These are phyloP conservation scores for Microchrysa polita DNA, from an alignment of 2,888 invertebrate species.

Conservation along the genomic window DNA sequence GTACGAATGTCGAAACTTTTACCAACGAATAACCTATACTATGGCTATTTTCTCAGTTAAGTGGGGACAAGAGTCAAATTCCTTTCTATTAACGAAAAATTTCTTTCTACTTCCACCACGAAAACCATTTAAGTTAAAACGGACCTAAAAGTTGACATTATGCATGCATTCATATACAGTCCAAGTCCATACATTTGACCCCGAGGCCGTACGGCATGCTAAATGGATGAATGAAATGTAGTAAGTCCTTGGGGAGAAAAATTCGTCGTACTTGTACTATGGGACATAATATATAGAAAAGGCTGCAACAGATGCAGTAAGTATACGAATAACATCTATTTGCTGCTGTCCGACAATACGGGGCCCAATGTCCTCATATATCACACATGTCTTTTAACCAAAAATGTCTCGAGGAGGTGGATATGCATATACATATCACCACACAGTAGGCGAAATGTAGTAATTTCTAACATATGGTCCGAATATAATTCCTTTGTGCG, in stretches of 20 bases:
- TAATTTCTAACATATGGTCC: conserved; percentile 50
- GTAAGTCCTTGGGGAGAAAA: conserved; percentile 36
- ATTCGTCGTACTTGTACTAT: conserved; percentile 32
- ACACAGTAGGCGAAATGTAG: conserved; percentile 44
- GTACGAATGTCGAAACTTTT: not conserved
- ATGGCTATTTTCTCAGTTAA: conserved; percentile 5
- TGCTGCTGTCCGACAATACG: not conserved
- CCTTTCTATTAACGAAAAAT: not conserved
- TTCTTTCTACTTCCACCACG: not conserved
- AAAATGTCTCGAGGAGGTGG: conserved; percentile 43
- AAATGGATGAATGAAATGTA: conserved; percentile 20
- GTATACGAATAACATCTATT: conserved; percentile 7
- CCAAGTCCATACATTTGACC: not conserved
- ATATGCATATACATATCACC: too few relatives aligned
- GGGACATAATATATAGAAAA: conserved; percentile 42
- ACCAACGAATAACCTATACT: conserved; percentile 21
- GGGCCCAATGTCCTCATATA: conserved; percentile 36
- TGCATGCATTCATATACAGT: not conserved
- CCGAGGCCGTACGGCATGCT: not conserved
- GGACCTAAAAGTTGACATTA: not conserved
- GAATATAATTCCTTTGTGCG: conserved; percentile 48
- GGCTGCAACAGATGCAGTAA: conserved; percentile 47
- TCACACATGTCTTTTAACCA: conserved; percentile 42
- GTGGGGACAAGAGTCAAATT: not conserved
- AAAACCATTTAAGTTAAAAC: too few relatives aligned